These are phyloP conservation scores for Pipistrellus pygmaeus DNA, from an alignment of 2,797 vertebrate species.

Conservation along the genomic window DNA sequence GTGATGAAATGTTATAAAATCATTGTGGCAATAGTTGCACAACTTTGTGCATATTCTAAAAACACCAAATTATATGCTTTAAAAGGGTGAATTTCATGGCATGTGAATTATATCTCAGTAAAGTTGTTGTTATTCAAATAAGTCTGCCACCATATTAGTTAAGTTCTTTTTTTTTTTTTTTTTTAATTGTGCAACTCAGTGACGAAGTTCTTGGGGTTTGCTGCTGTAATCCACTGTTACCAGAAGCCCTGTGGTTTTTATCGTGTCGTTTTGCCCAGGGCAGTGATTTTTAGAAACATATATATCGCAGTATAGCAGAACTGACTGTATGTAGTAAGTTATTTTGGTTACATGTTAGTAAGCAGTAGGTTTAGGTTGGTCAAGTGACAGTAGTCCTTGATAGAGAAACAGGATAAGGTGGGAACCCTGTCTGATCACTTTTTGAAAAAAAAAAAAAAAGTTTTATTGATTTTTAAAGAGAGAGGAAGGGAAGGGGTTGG, in stretches of 20 bases:
- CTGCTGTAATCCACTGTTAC: neutral
- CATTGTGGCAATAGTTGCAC: neutral
- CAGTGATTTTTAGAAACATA: neutral
- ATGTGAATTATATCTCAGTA: neutral
- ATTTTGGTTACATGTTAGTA: neutral
- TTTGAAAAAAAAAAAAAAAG: too few relatives aligned
- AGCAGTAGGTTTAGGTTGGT: neutral
- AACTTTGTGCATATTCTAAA: neutral
- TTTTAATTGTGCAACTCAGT: neutral
- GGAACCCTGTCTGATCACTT: neutral
- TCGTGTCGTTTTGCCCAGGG: neutral
- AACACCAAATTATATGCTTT: neutral
- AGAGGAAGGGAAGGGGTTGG: too few relatives aligned
- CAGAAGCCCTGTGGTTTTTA: neutral
- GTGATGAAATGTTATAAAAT: neutral
- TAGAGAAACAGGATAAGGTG: neutral
- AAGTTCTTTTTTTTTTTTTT: neutral
- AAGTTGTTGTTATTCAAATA: neutral
- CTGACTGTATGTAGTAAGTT: neutral
- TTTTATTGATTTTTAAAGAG: too few relatives aligned
- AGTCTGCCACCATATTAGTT: neutral
- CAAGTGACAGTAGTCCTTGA: neutral
- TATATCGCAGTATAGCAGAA: neutral
- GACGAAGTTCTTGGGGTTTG: neutral
- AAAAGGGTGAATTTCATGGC: neutral